Base-by-base conservation (phyloP, 1,140 invertebrate genomes). In the Trigoniulus corallinus region DNA sequence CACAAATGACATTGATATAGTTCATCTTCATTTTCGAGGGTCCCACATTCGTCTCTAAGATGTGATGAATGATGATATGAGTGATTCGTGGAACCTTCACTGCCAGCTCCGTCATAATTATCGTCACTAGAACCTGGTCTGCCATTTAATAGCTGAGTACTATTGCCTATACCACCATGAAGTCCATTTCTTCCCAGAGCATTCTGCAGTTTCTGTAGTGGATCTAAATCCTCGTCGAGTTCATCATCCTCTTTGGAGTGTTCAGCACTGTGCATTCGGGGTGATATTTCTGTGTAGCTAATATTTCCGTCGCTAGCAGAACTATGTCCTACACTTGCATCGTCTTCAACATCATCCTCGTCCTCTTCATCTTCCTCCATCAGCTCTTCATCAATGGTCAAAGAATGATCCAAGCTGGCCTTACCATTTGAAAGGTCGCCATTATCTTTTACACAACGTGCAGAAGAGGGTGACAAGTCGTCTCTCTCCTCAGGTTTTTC, bases 1-100 rank as follows among this genome's bases (percentile, higher is more conserved):
- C 67, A 69, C 15, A 66, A 53, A 21, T 61, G 57, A 50, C 68
- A 70, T 0, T 56, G 56, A 27, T 57, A 56, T 25, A 50, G n/a
- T 18, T 54, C 15, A 23, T 47, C 49, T 48, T 20, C 21, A n/a
- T 50, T 21, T 24, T 45, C 20, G 23, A 26, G 26, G 10, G 20
- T 48, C n/a, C 4, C 13, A 20, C 20, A 27, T 3, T 27, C 26
- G 3, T 15, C 21, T 39, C 20, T 22, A n/a, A 15, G 13, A 4
- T 27, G 13, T 7, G 13, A 15, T 3, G n/a, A n/a, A 29, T 48
- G 20, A 2, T 13, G 18, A 48, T 29, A 21, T 18, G 25, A 13
- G 23, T 26, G 20, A n/a, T 18, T 27, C n/a, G 18, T 27, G 20
- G n/a, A n/a, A 20, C 25, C 23, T n/a, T 48, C 25, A 12, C 26